These are phyloP conservation scores for Paracyclopina nana DNA, from an alignment of 1,140 invertebrate genomes.

Conservation along the genomic window DNA sequence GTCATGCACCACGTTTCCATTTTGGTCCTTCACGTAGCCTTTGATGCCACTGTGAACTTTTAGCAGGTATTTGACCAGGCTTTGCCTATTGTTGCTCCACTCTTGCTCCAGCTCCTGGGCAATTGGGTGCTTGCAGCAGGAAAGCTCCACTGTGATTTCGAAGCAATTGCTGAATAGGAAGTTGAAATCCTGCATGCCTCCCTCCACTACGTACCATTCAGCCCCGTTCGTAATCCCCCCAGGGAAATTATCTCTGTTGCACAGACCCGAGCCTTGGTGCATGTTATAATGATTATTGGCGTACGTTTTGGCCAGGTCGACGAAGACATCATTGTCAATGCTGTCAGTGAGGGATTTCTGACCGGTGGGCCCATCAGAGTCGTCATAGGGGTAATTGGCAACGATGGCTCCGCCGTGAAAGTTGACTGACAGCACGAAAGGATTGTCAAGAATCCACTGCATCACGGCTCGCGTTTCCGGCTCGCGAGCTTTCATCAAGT, in stretches of 20 bases:
- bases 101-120: background rate
- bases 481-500: constrained; percentile 29
- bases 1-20: background rate
- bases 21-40: background rate
- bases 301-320: constrained; percentile 57
- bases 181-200: constrained; percentile 78
- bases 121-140: constrained; percentile 55
- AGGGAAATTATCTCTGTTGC: constrained; percentile 46
- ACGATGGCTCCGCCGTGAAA: constrained; percentile 40
- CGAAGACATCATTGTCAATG: constrained; percentile 44
- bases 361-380: constrained; percentile 44
- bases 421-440: constrained; percentile 40
- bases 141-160: constrained; percentile 65
- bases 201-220: constrained; percentile 56
- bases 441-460: constrained; percentile 32
- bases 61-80: background rate
- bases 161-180: constrained; percentile 70
- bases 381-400: constrained; percentile 43
- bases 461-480: constrained; percentile 35
- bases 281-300: constrained; percentile 46
- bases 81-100: background rate
- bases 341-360: constrained; percentile 37
- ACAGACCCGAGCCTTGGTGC: constrained; percentile 36
- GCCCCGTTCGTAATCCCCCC: constrained; percentile 65
- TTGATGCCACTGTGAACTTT: background rate